These are phyloP conservation scores for Rhinella marina DNA, from an alignment of 2,797 vertebrate species.

Conservation along the genomic window DNA sequence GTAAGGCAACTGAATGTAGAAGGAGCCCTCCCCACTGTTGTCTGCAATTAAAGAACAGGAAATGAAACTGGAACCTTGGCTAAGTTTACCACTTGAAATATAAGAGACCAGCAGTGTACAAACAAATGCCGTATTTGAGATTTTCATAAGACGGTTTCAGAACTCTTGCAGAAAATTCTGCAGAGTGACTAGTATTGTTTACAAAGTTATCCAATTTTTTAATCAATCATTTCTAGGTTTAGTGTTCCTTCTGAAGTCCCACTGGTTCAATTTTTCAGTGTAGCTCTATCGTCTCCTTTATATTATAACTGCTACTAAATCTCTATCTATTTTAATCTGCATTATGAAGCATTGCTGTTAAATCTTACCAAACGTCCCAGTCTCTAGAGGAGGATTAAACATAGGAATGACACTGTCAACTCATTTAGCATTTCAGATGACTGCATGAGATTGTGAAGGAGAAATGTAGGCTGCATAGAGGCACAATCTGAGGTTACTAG, in stretches of 20 bases:
- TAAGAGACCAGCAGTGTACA: no score
- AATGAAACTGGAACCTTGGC: no score
- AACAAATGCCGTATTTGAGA: no score
- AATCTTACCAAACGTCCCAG: background rate
- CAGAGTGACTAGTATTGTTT: no score
- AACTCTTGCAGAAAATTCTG: background rate
- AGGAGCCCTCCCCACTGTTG: no score
- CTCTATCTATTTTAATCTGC: background rate
- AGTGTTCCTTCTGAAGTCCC: no score
- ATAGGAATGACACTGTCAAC: conserved; percentile 29
- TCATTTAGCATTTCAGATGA: conserved; percentile 31
- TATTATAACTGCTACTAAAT: background rate
- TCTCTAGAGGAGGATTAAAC: conserved; percentile 30
- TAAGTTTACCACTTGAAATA: no score
- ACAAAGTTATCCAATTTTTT: no score
- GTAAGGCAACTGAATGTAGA: no score
- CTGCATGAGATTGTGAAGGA: conserved; percentile 6
- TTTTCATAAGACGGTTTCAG: background rate
- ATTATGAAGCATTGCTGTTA: background rate
- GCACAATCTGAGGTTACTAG: conserved; percentile 26
- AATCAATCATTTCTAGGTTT: background rate
- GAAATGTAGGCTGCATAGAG: conserved; percentile 32
- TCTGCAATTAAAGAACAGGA: no score
- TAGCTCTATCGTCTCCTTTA: background rate
- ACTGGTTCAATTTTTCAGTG: background rate